These are phyloP conservation scores for Onychostruthus taczanowskii DNA, from an alignment of 2,113 vertebrate species.

Conservation along the genomic window DNA sequence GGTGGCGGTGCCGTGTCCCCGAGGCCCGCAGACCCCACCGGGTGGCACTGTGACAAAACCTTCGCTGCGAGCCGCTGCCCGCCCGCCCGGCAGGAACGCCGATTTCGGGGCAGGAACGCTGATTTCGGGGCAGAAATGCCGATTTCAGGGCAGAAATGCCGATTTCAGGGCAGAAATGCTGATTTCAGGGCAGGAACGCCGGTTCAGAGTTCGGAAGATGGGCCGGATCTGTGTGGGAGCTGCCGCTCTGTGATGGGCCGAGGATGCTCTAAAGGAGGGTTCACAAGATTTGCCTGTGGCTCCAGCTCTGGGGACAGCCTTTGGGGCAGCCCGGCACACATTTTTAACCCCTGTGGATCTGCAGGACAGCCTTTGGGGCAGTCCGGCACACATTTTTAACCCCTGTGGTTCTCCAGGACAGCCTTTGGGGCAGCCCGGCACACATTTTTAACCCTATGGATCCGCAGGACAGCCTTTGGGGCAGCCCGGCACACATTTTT, in stretches of 20 bases:
- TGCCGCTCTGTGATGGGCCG: neutral
- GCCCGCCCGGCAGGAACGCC: too few species aligned
- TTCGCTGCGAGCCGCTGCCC: neutral
- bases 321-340: neutral
- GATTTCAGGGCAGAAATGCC: too few species aligned
- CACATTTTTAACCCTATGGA: neutral
- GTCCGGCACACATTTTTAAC: neutral
- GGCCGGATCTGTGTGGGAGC: neutral
- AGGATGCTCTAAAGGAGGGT: neutral
- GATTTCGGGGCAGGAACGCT: too few species aligned
- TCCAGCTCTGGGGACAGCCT: neutral
- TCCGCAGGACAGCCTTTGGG: neutral
- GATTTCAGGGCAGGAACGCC: neutral
- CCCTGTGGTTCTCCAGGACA: neutral
- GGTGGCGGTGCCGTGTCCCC: neutral
- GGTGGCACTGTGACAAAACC: conserved; percentile 39
- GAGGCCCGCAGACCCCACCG: neutral
- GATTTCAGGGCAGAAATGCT: too few species aligned
- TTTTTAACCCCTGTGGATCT: neutral
- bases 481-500: neutral
- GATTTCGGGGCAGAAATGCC: too few species aligned
- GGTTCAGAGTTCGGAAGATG: neutral
- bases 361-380: neutral
- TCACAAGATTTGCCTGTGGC: neutral
- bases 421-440: neutral